Conservation (phyloP, 2,888 invertebrate genomes). For the Muschampia plurimacula region DNA sequence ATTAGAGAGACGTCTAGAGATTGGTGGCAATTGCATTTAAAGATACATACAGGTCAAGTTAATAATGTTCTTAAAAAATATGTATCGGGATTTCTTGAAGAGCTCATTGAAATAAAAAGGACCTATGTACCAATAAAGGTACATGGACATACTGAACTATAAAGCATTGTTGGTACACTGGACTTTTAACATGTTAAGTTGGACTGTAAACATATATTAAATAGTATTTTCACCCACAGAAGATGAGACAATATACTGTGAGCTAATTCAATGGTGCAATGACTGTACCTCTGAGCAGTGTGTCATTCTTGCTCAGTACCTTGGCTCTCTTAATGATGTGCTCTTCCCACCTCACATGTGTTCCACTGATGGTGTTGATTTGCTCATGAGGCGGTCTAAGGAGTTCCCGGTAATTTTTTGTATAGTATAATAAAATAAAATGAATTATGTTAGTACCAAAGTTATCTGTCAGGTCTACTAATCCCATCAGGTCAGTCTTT, state of each 20-base stretch:
- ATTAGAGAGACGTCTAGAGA: too few species aligned
- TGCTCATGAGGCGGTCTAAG: constrained; percentile 88
- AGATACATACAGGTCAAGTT: too few species aligned
- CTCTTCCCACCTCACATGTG: constrained; percentile 87
- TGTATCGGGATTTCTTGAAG: too few species aligned
- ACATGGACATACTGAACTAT: too few species aligned
- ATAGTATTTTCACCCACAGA: constrained; percentile 61
- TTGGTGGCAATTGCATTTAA: too few species aligned
- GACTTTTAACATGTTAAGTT: too few species aligned
- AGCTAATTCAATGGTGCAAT: constrained; percentile 87
- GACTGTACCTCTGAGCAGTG: constrained; percentile 64
- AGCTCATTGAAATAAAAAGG: too few species aligned
- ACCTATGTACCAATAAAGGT: too few species aligned
- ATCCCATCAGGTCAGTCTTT: background rate
- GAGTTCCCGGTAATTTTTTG: constrained; percentile 85
- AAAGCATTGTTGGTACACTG: too few species aligned
- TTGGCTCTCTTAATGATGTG: constrained; percentile 87
- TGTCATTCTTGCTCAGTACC: constrained; percentile 87
- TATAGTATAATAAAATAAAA: background rate
- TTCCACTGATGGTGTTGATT: constrained; percentile 86
- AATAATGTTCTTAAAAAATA: too few species aligned
- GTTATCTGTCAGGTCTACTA: background rate
- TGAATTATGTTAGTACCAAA: too few species aligned
- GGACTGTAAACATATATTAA: too few species aligned
- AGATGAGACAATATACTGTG: constrained; percentile 87